Base-by-base conservation (phyloP, 2,113 vertebrate species). In the Sclerurus mexicanus region DNA sequence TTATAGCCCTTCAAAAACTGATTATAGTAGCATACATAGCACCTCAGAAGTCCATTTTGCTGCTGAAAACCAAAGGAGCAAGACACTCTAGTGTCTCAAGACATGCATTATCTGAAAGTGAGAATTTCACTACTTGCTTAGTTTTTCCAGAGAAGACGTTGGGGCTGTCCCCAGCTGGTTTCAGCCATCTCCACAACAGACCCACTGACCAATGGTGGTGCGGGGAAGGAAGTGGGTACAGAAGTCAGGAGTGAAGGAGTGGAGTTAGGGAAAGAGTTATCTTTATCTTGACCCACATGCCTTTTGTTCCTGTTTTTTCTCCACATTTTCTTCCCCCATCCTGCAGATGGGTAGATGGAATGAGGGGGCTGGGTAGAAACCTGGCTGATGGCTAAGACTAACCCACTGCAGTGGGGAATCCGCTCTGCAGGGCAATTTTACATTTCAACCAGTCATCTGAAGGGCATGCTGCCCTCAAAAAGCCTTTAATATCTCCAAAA, bases 231-330 rank as follows among this genome's bases (percentile, higher is more conserved):
- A n/a, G 9, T 0, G 0, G 12, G 18, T 66, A 69, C 23, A 42
- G 23, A 84, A 74, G 25, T 33, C 19, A 56, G 14, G 5, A 85
- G 19, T 6, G 17, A 75, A 88, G 13, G 16, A 87, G 2, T 20
- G 5, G 37, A 79, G 67, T 8, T 21, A 35, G 5, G 15, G 15
- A 39, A 63, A 58, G n/a, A 85, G 9, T 24, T 46, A 17, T 15
- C 20, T 82, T 58, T 42, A 30, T 11, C 30, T 39, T 59, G 16
- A 91, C 6, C 21, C 8, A 49, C 0, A 0, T 40, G 21, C 14
- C 4, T 84, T 76, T 74, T 67, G 9, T 23, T 60, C 46, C 14
- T 8, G 2, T 27, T 76, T 69, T 50, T 37, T 4, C n/a, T 31
- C 46, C 1, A 0, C 28, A n/a, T 74, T n/a, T 74, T 74, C 15